phyloP scores from a whole-genome alignment of 1,140 invertebrate genomes.

The Tetraneura akinire region DNA sequence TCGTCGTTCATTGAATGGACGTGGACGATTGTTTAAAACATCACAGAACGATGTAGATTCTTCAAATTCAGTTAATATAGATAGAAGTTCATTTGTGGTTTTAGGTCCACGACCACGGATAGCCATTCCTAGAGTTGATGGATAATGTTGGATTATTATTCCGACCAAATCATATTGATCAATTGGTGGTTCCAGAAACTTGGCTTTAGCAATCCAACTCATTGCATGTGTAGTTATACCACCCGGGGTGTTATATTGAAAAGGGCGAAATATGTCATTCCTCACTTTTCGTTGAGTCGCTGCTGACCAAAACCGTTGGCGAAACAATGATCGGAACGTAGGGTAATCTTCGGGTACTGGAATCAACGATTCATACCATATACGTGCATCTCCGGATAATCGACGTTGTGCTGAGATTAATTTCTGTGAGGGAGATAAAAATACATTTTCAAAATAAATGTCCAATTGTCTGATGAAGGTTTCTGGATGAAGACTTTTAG shows the following conservation, averaged over 20 bases:
- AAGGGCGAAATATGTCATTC: neutral
- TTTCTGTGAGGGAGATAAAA: neutral
- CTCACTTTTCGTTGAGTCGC: neutral
- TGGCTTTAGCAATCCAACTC: neutral
- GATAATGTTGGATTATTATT: neutral
- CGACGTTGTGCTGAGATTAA: neutral
- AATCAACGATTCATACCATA: neutral
- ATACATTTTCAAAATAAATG: neutral
- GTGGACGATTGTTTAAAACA: neutral
- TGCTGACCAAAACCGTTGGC: neutral
- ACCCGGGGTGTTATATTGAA: neutral
- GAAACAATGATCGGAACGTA: neutral
- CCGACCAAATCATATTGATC: neutral
- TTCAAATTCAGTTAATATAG: neutral
- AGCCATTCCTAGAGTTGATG: neutral
- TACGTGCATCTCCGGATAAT: neutral
- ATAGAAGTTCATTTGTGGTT: neutral
- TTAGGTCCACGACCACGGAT: neutral
- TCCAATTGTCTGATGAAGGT: neutral
- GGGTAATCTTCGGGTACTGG: neutral
- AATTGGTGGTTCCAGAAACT: neutral
- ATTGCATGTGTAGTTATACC: neutral
- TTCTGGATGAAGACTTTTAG: neutral
- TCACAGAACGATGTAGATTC: neutral
- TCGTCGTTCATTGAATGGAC: neutral